phyloP scores from a whole-genome alignment of 2,888 invertebrate genomes.

The Zonitis immaculata region DNA sequence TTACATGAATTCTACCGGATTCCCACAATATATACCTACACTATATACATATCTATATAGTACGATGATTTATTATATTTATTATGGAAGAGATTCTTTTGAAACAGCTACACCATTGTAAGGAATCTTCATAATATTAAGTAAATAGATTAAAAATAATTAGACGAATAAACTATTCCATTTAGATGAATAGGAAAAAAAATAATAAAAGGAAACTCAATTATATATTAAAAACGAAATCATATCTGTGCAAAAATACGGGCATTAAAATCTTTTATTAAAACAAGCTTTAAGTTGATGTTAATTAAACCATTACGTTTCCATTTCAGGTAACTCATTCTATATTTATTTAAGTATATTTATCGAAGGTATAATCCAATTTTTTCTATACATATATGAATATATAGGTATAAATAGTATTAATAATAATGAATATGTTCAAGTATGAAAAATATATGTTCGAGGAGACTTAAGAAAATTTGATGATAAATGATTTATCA shows the following conservation, averaged over 20 bases:
- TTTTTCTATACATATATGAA: too few relatives aligned
- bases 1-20: slow-evolving; percentile 24
- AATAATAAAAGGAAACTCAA: neutral
- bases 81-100: slow-evolving; percentile 23
- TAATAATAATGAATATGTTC: neutral
- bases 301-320: neutral
- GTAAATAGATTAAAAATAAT: neutral
- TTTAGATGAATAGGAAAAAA: neutral
- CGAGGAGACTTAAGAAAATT: slow-evolving; percentile 2
- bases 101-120: too few relatives aligned
- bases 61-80: slow-evolving; percentile 28
- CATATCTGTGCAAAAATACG: neutral
- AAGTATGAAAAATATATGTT: neutral
- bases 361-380: too few relatives aligned
- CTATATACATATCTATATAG: too few relatives aligned
- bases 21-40: slow-evolving; percentile 17
- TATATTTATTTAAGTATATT: too few relatives aligned
- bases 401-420: too few relatives aligned
- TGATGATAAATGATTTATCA: slow-evolving; percentile 10
- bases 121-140: slow-evolving; percentile 6
- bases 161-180: neutral
- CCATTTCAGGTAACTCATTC: too few relatives aligned
- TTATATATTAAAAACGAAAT: neutral
- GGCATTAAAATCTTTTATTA: neutral
- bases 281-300: neutral